phyloP scores from a whole-genome alignment of 2,113 vertebrate genomes.

The Dicaeum eximium region DNA sequence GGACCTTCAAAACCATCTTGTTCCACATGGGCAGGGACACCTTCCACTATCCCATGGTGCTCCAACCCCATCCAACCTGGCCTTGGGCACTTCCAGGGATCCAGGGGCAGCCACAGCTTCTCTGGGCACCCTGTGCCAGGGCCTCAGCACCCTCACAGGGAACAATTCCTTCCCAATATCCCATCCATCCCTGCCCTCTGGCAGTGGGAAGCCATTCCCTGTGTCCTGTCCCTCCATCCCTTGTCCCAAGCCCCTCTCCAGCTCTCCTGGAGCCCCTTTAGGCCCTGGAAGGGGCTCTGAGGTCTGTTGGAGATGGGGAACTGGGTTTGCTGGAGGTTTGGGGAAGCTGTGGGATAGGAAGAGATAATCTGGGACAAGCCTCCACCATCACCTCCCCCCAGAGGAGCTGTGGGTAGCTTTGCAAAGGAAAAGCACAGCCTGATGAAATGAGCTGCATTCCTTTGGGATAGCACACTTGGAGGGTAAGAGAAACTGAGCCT shows the following conservation, averaged over 20 bases:
- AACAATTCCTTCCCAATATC: background rate
- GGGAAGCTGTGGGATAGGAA: background rate
- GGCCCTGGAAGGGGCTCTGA: background rate
- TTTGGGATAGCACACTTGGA: background rate
- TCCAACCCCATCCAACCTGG: background rate
- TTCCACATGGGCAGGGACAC: background rate
- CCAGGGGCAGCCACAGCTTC: background rate
- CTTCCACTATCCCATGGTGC: accelerated
- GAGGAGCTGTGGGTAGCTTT: background rate
- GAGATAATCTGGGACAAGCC: background rate
- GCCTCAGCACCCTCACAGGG: accelerated
- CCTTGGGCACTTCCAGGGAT: background rate
- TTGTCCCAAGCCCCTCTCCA: background rate
- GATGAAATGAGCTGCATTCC: background rate
- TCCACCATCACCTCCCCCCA: background rate
- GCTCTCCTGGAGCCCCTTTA: background rate
- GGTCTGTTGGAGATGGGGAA: background rate
- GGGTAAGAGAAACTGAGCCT: background rate
- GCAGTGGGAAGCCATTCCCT: background rate
- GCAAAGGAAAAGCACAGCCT: background rate
- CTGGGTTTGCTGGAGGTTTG: background rate
- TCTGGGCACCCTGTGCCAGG: background rate
- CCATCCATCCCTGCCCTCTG: background rate
- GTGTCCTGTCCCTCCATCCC: background rate
- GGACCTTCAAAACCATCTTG: background rate